phyloP scores from a whole-genome alignment of 2,888 invertebrate species.

The Dryobotodes eremita region DNA sequence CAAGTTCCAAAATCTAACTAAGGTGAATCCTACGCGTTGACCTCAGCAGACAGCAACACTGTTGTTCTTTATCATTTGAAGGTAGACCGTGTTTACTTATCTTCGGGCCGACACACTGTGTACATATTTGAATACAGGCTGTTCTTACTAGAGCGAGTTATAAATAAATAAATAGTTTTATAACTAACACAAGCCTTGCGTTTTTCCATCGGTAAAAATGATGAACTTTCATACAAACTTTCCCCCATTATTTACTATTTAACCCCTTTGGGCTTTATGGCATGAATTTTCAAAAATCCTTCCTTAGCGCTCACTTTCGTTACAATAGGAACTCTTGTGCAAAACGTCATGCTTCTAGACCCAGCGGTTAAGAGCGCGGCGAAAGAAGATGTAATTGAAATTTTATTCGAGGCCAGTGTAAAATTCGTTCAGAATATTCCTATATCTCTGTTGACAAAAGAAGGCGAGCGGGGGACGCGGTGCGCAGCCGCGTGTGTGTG shows the following conservation, averaged over 20 bases:
- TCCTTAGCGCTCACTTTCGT: neutral
- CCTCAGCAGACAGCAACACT: constrained; percentile 22
- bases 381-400: too few relatives aligned
- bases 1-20: neutral
- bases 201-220: neutral
- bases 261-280: neutral
- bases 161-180: neutral
- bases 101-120: constrained; percentile 33
- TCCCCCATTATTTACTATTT: too few relatives aligned
- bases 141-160: constrained; percentile 11
- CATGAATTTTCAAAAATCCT: neutral
- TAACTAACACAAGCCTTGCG: neutral
- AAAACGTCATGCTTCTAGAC: neutral
- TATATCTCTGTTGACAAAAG: too few relatives aligned
- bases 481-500: too few relatives aligned
- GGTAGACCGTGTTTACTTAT: constrained; percentile 48
- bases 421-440: too few relatives aligned
- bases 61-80: constrained; percentile 61
- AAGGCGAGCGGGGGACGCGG: too few relatives aligned
- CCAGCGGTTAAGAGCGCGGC: neutral
- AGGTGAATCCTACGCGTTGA: neutral
- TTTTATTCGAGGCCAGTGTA: too few relatives aligned
- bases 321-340: neutral
- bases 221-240: neutral
- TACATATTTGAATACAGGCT: constrained; percentile 51